These are phyloP conservation scores for Scaptomyza tumidula DNA, from an alignment of 2,888 invertebrate genomes.

Conservation along the genomic window DNA sequence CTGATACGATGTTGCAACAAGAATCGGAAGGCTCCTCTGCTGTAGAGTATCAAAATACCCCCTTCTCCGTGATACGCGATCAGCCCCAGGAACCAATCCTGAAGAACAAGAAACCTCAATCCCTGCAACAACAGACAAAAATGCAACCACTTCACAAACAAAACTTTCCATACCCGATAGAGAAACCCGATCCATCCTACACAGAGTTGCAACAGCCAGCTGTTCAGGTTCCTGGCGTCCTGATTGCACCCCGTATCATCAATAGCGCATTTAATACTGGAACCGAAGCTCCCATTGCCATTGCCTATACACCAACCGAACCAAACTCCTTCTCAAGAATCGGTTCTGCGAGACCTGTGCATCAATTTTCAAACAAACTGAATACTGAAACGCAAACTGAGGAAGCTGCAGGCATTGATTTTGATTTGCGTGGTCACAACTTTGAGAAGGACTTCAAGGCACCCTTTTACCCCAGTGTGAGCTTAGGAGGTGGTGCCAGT, in stretches of 20 bases:
- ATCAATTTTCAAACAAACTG: constrained; percentile 85
- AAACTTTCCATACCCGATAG: constrained; percentile 88
- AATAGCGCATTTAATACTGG: constrained; percentile 83
- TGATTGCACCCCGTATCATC: constrained; percentile 85
- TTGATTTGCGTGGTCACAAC: constrained; percentile 83
- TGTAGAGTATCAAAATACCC: constrained; percentile 84
- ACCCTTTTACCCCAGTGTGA: constrained; percentile 89
- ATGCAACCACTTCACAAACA: constrained; percentile 83
- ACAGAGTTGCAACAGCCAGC: constrained; percentile 70
- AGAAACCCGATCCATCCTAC: constrained; percentile 86
- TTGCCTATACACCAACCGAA: constrained; percentile 88
- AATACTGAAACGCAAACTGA: constrained; percentile 82
- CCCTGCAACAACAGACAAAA: constrained; percentile 77
- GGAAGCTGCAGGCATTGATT: constrained; percentile 76
- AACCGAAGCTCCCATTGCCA: constrained; percentile 87
- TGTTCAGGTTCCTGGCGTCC: constrained; percentile 80
- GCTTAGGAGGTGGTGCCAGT: constrained; percentile 84
- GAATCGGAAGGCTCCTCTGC: constrained; percentile 71
- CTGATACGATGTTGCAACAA: constrained; percentile 55
- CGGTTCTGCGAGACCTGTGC: constrained; percentile 10
- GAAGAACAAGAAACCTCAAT: constrained; percentile 82
- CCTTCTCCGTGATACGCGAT: constrained; percentile 84
- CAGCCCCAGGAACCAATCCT: constrained; percentile 85
- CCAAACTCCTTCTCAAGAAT: constrained; percentile 73
- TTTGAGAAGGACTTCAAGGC: constrained; percentile 87